Evolutionary conservation across 2,888 invertebrate species (phyloP), one percentile per base, ranked within the genome.

Genomic region (Iselma pallidipennis): DNA sequence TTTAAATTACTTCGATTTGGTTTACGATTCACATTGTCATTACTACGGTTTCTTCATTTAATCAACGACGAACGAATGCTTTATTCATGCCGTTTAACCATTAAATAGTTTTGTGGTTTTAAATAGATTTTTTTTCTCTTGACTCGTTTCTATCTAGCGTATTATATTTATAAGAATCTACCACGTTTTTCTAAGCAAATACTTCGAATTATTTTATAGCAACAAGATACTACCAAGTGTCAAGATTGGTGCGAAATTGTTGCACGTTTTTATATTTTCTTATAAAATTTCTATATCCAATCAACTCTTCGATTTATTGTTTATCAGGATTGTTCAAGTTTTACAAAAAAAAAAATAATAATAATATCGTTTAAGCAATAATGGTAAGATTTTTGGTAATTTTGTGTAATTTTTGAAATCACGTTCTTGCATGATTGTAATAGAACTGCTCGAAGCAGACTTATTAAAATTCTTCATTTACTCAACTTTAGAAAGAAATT

Each of bases 81-180:
- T 72, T 70, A 72, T 69, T 71, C 65, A 71, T 71, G 70, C 65
- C 65, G 68, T 71, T 73, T 71, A 70, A 67, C 61, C 68, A 66
- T 66, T 62, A 67, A 71, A 73, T 71, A 62, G 70, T 62, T 63
- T 63, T 71, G 71, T 66, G 71, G 73, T 73, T 66, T 65, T 9
- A 25, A 42, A 19, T 14, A 14, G 9, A 48, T 57, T 60, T 59
- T 59, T 49, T 3, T 14, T 21, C 23, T 23, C 28, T 57, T 57
- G n/a, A n/a, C n/a, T n/a, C n/a, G n/a, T n/a, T n/a, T n/a, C n/a
- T n/a, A n/a, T n/a, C n/a, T n/a, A n/a, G n/a, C n/a, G n/a, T n/a
- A n/a, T n/a, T n/a, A n/a, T n/a, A n/a, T n/a, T n/a, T n/a, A n/a
- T n/a, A 25, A 25, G 6, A 25, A 25, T 25, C 29, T 28, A 14